Conservation (phyloP, 2,113 vertebrate species). For the Heliornis fulica region DNA sequence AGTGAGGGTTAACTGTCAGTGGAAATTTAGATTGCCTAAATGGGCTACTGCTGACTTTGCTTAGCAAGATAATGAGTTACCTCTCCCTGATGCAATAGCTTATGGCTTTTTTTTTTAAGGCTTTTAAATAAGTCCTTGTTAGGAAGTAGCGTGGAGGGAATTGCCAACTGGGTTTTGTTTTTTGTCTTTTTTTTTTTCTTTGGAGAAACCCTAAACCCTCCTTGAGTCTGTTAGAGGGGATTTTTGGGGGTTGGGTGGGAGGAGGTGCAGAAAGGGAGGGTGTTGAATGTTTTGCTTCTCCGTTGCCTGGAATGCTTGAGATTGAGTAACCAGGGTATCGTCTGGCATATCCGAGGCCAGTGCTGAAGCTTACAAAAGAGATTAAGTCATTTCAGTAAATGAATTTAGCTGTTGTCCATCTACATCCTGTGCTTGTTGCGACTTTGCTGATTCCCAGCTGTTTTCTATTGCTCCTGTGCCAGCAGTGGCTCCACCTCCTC, state of each 20-base stretch:
- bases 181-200: no score
- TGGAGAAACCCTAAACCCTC: neutral
- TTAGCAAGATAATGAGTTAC: neutral
- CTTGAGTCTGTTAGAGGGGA: neutral
- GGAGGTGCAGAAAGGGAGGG: neutral
- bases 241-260: neutral
- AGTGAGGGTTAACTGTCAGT: neutral
- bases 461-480: slow-evolving; percentile 53
- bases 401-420: slow-evolving; percentile 62
- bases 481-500: slow-evolving; percentile 45
- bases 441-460: slow-evolving; percentile 61
- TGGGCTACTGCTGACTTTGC: neutral
- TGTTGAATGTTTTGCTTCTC: neutral
- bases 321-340: slow-evolving; percentile 17
- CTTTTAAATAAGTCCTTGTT: neutral
- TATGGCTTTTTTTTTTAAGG: neutral
- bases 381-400: slow-evolving; percentile 53
- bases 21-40: neutral
- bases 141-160: neutral
- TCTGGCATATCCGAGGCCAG: slow-evolving; percentile 25
- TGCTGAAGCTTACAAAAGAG: slow-evolving; percentile 35
- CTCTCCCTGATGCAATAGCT: neutral
- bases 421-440: slow-evolving; percentile 58
- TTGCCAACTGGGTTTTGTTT: neutral
- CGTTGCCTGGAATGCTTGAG: neutral